A percentile compares a stretch with the other conserved stretches of the same genome.
Evolutionary conservation across 2,888 invertebrate species (phyloP).

Genomic region (Lasioglossum marginatum): DNA sequence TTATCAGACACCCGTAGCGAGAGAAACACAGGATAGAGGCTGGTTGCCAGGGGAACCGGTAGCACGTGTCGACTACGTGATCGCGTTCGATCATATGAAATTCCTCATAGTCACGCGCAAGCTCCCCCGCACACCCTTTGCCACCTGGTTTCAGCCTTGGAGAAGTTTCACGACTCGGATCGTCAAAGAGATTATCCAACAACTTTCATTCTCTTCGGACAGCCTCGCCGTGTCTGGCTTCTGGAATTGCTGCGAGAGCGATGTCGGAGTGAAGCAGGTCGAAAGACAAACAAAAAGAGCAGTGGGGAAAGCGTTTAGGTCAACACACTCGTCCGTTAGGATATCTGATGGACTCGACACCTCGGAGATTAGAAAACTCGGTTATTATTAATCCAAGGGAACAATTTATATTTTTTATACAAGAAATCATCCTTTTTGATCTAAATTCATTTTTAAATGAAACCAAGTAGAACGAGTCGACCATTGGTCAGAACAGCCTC

Average conservation of each 20-base stretch:
- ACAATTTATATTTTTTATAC: neutral
- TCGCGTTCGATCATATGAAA: constrained; percentile 67
- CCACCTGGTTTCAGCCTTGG: too few relatives aligned
- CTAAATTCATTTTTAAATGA: too few relatives aligned
- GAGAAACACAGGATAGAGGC: constrained; percentile 53
- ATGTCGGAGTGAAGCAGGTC: neutral
- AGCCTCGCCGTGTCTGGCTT: neutral
- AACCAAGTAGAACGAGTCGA: too few relatives aligned
- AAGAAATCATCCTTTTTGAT: too few relatives aligned
- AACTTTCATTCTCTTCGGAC: neutral
- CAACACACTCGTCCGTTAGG: neutral
- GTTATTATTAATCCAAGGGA: neutral
- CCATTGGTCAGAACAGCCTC: too few relatives aligned
- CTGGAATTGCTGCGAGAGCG: neutral
- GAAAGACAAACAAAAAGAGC: neutral
- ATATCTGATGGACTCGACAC: neutral
- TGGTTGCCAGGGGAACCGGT: constrained; percentile 73
- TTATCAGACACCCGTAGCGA: constrained; percentile 48
- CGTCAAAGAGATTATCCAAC: constrained; percentile 11
- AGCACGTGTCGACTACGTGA: constrained; percentile 67
- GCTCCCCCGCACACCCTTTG: neutral
- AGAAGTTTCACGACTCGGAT: neutral
- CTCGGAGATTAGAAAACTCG: neutral
- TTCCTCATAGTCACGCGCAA: constrained; percentile 48
- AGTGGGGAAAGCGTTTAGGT: neutral